A percentile compares a stretch with the other conserved stretches of the same genome.
Conservation (phyloP, 2,113 vertebrate species). For the Gobio gobio region DNA sequence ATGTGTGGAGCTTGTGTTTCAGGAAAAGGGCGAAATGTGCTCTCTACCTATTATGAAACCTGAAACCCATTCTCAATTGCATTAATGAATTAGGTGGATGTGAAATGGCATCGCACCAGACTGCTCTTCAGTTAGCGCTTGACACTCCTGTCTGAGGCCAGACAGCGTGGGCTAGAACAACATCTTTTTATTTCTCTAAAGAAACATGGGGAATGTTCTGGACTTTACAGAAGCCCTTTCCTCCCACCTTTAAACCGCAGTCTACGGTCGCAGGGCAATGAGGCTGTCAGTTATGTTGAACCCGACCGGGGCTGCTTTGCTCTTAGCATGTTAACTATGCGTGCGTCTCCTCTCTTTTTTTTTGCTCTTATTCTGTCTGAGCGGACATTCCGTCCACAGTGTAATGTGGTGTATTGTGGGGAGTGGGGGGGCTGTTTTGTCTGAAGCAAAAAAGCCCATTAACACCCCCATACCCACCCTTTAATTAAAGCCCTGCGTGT, state of each 20-base stretch:
- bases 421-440: constrained; percentile 27
- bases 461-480: constrained; percentile 38
- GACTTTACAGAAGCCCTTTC: constrained; percentile 58
- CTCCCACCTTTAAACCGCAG: constrained; percentile 57
- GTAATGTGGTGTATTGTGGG: constrained; percentile 39
- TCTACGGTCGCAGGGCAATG: constrained; percentile 35
- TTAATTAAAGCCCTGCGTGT: constrained; percentile 54
- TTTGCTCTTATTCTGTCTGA: constrained; percentile 15
- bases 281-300: constrained; percentile 16
- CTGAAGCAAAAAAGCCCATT: constrained; percentile 46
- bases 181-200: constrained; percentile 61
- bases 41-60: constrained; percentile 57
- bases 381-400: constrained; percentile 28
- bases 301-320: neutral
- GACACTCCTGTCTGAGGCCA: constrained; percentile 34
- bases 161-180: constrained; percentile 56
- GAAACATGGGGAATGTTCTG: constrained; percentile 52
- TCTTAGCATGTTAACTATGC: constrained; percentile 23
- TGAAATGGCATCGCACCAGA: constrained; percentile 47
- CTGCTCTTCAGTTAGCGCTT: constrained; percentile 26
- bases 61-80: constrained; percentile 54
- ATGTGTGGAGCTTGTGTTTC: constrained; percentile 56
- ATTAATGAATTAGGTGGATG: constrained; percentile 61
- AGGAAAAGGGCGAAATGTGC: constrained; percentile 49
- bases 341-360: constrained; percentile 2